phyloP scores from a whole-genome alignment of 2,113 vertebrate genomes.

The Micromys minutus region DNA sequence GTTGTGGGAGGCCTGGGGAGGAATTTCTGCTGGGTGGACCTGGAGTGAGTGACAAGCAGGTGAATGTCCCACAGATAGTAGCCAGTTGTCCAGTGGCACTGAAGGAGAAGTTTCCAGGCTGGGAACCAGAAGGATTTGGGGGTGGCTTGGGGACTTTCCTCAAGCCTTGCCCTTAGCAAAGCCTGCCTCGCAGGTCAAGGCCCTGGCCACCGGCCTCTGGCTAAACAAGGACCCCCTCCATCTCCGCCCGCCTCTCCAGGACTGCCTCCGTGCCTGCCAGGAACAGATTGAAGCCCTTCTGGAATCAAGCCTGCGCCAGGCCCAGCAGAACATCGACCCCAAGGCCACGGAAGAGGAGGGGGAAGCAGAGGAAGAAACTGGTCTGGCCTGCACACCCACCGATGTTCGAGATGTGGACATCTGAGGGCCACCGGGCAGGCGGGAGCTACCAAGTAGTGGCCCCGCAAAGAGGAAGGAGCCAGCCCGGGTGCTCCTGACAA shows the following conservation, averaged over 20 bases:
- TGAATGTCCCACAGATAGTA: fast-evolving
- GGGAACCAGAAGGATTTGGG: not conserved
- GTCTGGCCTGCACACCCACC: slow-evolving; percentile 97
- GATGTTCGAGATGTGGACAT: slow-evolving; percentile 98
- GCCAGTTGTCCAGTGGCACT: not conserved
- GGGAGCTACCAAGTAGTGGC: slow-evolving; percentile 22
- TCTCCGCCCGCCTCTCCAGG: slow-evolving; percentile 81
- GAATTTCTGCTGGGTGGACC: not conserved
- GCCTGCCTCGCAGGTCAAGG: not conserved
- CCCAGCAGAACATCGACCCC: slow-evolving; percentile 92
- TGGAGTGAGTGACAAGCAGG: not conserved
- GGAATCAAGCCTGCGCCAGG: slow-evolving; percentile 96
- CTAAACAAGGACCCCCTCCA: not conserved
- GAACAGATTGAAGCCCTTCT: slow-evolving; percentile 98
- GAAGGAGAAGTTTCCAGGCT: not conserved
- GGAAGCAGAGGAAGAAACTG: slow-evolving; percentile 93
- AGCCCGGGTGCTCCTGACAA: slow-evolving; percentile 74
- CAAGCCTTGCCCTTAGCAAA: not conserved
- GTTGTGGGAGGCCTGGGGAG: not conserved
- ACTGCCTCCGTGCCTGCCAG: slow-evolving; percentile 98
- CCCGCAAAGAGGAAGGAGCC: slow-evolving; percentile 77
- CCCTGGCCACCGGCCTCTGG: not conserved
- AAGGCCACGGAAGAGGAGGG: slow-evolving; percentile 94
- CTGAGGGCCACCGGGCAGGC: slow-evolving; percentile 84
- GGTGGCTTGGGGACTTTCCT: not conserved